Conservation (phyloP, 2,113 vertebrate species). For the Arothron firmamentum region DNA sequence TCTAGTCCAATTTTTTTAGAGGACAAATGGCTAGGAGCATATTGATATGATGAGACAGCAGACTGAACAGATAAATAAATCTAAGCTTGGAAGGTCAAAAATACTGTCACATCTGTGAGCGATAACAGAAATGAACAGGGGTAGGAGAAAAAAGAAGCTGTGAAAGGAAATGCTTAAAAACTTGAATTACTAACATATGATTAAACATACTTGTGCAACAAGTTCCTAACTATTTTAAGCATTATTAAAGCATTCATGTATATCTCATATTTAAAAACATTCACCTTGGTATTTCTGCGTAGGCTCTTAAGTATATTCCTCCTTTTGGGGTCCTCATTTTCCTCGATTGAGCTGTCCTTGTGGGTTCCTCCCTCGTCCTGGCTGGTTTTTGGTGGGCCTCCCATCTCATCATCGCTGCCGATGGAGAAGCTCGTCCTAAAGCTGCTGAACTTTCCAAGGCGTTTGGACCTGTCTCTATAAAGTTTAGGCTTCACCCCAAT, state of each 20-base stretch:
- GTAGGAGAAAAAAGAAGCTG: neutral
- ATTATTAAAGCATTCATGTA: too few relatives aligned
- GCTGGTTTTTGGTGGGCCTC: constrained; percentile 78
- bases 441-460: constrained; percentile 86
- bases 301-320: constrained; percentile 90
- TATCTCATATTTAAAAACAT: constrained; percentile 20
- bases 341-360: constrained; percentile 85
- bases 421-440: constrained; percentile 87
- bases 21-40: neutral
- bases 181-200: neutral
- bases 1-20: neutral
- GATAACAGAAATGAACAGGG: constrained; percentile 5
- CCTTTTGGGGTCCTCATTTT: constrained; percentile 85
- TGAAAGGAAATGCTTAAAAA: constrained; percentile 2
- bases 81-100: constrained; percentile 49
- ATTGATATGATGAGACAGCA: neutral
- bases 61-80: constrained; percentile 27
- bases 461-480: constrained; percentile 85
- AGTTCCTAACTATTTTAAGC: too few relatives aligned
- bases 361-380: constrained; percentile 80
- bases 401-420: constrained; percentile 91
- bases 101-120: constrained; percentile 28
- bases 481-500: constrained; percentile 79
- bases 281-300: constrained; percentile 87
- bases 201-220: neutral